These are phyloP conservation scores for Neosalanx taihuensis DNA, from an alignment of 2,797 vertebrate genomes.

Conservation along the genomic window DNA sequence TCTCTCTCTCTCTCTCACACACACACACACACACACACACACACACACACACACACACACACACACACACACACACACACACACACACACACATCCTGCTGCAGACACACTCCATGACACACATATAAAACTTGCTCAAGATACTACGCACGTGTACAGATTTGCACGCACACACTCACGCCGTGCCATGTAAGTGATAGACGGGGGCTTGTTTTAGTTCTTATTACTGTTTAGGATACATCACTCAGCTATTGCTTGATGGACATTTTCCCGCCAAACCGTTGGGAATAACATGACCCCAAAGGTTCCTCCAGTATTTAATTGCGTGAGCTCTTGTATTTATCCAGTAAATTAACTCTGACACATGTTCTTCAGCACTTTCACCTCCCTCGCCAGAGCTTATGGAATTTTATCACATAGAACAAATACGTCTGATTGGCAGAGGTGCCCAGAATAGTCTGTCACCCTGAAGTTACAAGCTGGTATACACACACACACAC, in stretches of 20 bases:
- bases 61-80: slow-evolving; percentile 9
- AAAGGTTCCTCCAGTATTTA: too few species aligned
- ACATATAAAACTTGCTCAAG: too few species aligned
- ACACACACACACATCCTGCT: not conserved
- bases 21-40: not conserved
- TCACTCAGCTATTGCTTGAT: not conserved
- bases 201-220: slow-evolving; percentile 10
- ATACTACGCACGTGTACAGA: not conserved
- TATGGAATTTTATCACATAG: slow-evolving; percentile 8
- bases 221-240: slow-evolving; percentile 3
- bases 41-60: not conserved
- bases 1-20: not conserved
- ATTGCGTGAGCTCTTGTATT: not conserved
- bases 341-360: not conserved
- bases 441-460: not conserved
- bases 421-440: not conserved
- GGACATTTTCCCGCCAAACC: not conserved
- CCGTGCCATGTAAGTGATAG: not conserved
- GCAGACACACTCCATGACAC: too few species aligned
- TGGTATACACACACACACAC: too few species aligned
- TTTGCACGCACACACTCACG: slow-evolving; percentile 5
- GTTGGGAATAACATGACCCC: not conserved
- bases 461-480: not conserved
- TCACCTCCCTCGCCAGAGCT: not conserved
- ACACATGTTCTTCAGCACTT: not conserved